These are phyloP conservation scores for Aphelinus certus DNA, from an alignment of 1,140 invertebrate genomes.

Conservation along the genomic window DNA sequence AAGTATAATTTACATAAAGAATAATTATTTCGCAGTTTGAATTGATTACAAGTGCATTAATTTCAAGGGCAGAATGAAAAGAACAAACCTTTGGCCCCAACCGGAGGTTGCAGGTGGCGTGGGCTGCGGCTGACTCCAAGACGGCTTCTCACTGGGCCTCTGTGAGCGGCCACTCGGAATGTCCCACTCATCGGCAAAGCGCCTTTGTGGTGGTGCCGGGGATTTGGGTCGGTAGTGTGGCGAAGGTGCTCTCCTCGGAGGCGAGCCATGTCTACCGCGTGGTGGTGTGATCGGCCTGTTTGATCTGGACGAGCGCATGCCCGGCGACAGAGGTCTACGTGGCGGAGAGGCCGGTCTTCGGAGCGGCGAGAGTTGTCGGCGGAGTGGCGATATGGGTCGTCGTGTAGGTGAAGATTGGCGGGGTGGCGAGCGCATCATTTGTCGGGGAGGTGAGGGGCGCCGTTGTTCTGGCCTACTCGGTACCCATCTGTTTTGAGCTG, in stretches of 20 bases:
- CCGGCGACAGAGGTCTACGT: constrained; percentile 39
- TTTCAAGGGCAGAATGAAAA: too few relatives aligned
- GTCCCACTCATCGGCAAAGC: constrained; percentile 59
- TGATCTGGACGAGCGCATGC: constrained; percentile 32
- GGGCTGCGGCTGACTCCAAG: constrained; percentile 23
- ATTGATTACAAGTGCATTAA: background rate
- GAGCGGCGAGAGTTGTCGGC: constrained; percentile 41
- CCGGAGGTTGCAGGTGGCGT: background rate
- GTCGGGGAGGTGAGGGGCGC: constrained; percentile 11
- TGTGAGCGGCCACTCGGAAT: constrained; percentile 57
- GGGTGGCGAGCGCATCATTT: background rate
- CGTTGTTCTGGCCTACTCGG: too few relatives aligned
- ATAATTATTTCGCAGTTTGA: background rate
- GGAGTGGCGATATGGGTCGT: constrained; percentile 12
- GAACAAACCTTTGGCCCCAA: constrained; percentile 31
- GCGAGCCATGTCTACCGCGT: constrained; percentile 38
- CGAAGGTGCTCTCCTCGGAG: constrained; percentile 40
- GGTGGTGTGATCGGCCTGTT: constrained; percentile 39
- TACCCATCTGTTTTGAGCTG: too few relatives aligned
- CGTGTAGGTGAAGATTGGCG: constrained; percentile 6
- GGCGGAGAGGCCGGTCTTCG: constrained; percentile 36
- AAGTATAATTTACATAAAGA: background rate
- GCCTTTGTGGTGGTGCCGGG: constrained; percentile 49
- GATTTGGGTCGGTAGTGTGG: constrained; percentile 42
- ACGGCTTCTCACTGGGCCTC: constrained; percentile 43